Evolutionary conservation across 2,888 invertebrate species (phyloP), one percentile per base, ranked within the genome.

Genomic region (Lithophane semibrunnea): DNA sequence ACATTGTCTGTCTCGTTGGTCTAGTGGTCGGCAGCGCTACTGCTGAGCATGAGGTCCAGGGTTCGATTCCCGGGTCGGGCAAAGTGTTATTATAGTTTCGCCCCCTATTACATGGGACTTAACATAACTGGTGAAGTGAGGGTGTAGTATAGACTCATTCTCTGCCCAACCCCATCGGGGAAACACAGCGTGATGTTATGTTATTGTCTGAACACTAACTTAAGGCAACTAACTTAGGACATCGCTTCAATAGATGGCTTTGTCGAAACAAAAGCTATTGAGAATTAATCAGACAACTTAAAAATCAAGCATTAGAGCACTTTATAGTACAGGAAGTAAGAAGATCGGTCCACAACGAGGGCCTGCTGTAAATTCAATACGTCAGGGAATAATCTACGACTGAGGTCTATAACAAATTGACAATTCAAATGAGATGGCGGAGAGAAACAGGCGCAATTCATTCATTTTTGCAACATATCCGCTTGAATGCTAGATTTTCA

Each of bases 371-470:
- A 66, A 47, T 47, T 24, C 24, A 47, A 8, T 66, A 47, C 66
- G 24, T 47, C 47, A 66, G 24, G 8, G 47, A 66, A 66, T 66
- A 66, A 49, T 29, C 24, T 49, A 49, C 18, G 47, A 18, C 18
- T 47, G 47, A 67, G 29, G 29, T 67, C 21, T 54, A 21, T 67
- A 67, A 13, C 52, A 52, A 52, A 67, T 67, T 29, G 52, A 67
- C 67, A 67, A 66, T 49, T 67, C 29, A 52, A 67, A 67, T 67
- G 67, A 49, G 52, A 49, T 67, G 13, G 13, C 52, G 29, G 21
- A 4, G 9, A 29, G 29, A 29, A 67, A 37, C 21, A 21, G 54
- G 54, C 52, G 37, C 54, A 67, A 67, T 54, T 67, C 67, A 67
- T 54, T 67, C 13, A 54, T 29, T 21, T 66, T 66, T 29, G 66